Conservation (phyloP, 2,888 invertebrate genomes). For the Temnothorax rugatulus region DNA sequence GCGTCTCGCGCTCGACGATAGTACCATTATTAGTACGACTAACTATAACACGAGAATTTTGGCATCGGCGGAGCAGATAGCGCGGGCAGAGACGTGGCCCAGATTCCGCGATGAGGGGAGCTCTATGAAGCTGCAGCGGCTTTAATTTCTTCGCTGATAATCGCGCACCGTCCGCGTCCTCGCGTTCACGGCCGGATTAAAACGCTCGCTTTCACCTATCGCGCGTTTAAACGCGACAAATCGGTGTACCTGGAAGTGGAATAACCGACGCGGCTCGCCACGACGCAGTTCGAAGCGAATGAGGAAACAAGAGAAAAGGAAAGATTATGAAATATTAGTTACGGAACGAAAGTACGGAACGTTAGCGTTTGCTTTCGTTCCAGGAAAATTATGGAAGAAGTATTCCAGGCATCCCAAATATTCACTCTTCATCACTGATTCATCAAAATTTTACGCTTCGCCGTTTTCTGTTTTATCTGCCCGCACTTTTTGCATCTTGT, state of each 20-base stretch:
- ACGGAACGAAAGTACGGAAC: background rate
- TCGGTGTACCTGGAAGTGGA: background rate
- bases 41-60: constrained; percentile 49
- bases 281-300: background rate
- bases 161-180: background rate
- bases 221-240: constrained; percentile 30
- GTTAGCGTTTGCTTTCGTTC: background rate
- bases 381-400: constrained; percentile 8
- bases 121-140: background rate
- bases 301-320: background rate
- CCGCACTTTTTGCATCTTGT: background rate
- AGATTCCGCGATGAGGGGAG: constrained; percentile 21
- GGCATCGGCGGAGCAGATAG: constrained; percentile 48
- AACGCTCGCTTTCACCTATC: constrained; percentile 49
- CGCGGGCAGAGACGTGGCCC: constrained; percentile 31
- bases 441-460: background rate
- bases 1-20: constrained; percentile 17
- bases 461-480: background rate
- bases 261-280: background rate
- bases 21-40: constrained; percentile 47
- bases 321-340: constrained; percentile 4
- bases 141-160: constrained; percentile 35
- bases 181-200: constrained; percentile 15
- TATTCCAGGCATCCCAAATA: background rate
- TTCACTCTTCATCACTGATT: background rate